A percentile compares a stretch with the other conserved stretches of the same genome.
Conservation (phyloP, 2,888 invertebrate genomes). For the Drepana falcataria region DNA sequence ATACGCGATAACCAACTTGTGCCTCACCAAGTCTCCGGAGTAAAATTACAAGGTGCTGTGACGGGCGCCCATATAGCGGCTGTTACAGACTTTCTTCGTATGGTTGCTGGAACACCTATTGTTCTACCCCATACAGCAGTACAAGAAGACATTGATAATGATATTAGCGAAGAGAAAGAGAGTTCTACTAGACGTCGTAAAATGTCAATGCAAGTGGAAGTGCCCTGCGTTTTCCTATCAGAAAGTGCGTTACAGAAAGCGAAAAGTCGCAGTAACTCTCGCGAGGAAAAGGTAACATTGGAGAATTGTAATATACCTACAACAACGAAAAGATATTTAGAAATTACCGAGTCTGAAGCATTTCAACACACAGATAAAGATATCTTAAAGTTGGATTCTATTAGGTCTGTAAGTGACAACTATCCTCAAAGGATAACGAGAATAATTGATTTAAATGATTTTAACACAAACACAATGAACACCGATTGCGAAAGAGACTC, state of each 20-base stretch:
- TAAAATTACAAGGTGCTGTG: slow-evolving; percentile 81
- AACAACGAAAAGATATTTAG: slow-evolving; percentile 48
- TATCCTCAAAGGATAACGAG: slow-evolving; percentile 66
- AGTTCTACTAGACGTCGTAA: slow-evolving; percentile 62
- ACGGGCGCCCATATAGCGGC: slow-evolving; percentile 83
- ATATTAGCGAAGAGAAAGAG: slow-evolving; percentile 66
- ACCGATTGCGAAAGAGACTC: slow-evolving; percentile 55
- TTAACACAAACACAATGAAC: slow-evolving; percentile 40
- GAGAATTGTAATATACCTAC: slow-evolving; percentile 51
- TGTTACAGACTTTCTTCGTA: slow-evolving; percentile 81
- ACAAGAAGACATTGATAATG: slow-evolving; percentile 62
- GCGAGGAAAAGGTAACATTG: slow-evolving; percentile 66
- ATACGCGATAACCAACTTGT: slow-evolving; percentile 83
- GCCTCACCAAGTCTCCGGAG: slow-evolving; percentile 82
- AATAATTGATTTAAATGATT: slow-evolving; percentile 67
- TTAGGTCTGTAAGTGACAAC: slow-evolving; percentile 29
- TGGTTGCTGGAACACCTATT: slow-evolving; percentile 81
- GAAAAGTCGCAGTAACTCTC: slow-evolving; percentile 65
- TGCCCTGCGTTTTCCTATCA: slow-evolving; percentile 73
- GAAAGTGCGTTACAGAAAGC: slow-evolving; percentile 71
- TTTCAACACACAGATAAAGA: slow-evolving; percentile 39
- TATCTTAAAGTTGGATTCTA: slow-evolving; percentile 24
- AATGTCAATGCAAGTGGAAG: slow-evolving; percentile 76
- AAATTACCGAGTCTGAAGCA: slow-evolving; percentile 40
- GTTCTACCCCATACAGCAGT: slow-evolving; percentile 74